Evolutionary conservation across 2,797 vertebrate genomes (phyloP).

Genomic region (Eleutherodactylus coqui): DNA sequence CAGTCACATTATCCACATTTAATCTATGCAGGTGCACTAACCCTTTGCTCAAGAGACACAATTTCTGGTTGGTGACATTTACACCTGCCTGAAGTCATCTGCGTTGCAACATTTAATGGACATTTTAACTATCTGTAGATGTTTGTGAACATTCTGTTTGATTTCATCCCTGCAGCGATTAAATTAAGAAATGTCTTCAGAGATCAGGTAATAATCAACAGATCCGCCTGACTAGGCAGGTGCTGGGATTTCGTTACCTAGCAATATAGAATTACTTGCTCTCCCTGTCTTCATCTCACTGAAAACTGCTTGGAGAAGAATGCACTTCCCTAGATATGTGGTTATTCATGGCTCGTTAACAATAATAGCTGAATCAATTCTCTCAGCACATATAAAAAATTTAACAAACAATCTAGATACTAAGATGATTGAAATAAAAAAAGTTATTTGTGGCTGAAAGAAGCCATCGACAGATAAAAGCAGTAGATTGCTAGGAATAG

Average conservation of each 20-base stretch:
- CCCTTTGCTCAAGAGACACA: neutral
- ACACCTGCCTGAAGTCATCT: constrained; percentile 23
- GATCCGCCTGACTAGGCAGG: constrained; percentile 15
- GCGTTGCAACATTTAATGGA: constrained; percentile 11
- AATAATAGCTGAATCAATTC: constrained; percentile 18
- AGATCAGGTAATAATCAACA: constrained; percentile 46
- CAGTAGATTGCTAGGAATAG: neutral
- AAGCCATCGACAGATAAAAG: neutral
- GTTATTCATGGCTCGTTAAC: constrained; percentile 35
- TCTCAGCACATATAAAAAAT: constrained; percentile 18
- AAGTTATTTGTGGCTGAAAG: neutral
- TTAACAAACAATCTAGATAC: neutral
- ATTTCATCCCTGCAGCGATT: constrained; percentile 27
- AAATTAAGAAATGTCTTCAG: constrained; percentile 32
- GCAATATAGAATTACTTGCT: constrained; percentile 24
- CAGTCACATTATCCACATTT: neutral
- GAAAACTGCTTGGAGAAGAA: constrained; percentile 9
- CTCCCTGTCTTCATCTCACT: constrained; percentile 13
- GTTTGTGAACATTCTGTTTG: constrained; percentile 26
- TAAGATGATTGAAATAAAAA: neutral
- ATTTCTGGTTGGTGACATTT: neutral
- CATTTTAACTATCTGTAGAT: constrained; percentile 37
- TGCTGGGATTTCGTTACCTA: constrained; percentile 11
- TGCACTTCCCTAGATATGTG: constrained; percentile 16
- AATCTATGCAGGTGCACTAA: neutral